Evolutionary conservation across 2,888 invertebrate species (phyloP).

Genomic region (Catotricha subobsoleta): DNA sequence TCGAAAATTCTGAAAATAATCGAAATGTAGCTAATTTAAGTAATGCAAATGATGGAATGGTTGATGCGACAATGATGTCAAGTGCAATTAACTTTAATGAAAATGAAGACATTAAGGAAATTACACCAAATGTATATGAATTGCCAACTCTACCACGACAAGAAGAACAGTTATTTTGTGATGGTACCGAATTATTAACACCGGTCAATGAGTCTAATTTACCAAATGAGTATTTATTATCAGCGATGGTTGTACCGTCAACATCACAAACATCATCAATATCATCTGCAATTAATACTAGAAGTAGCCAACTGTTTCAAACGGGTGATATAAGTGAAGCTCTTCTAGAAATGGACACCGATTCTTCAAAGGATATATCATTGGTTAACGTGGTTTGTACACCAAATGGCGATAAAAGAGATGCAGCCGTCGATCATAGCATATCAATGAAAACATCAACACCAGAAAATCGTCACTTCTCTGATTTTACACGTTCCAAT

Average conservation of each 20-base stretch:
- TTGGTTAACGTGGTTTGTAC: too few species aligned
- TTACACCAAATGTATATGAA: neutral
- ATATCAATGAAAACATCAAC: constrained; percentile 10
- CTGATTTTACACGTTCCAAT: constrained; percentile 9
- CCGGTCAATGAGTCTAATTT: constrained; percentile 14
- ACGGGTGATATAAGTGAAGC: neutral
- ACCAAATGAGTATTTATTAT: constrained; percentile 8
- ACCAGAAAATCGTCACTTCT: constrained; percentile 9
- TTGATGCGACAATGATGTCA: neutral
- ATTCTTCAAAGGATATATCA: neutral
- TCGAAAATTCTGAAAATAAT: constrained; percentile 12
- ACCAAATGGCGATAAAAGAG: too few species aligned
- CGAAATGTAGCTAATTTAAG: constrained; percentile 11
- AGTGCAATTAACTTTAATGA: neutral
- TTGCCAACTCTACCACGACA: neutral
- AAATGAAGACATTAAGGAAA: neutral
- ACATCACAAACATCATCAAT: neutral
- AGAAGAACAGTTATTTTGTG: too few species aligned
- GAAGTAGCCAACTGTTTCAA: neutral
- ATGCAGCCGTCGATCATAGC: neutral
- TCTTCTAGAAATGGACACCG: neutral
- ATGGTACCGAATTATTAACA: constrained; percentile 13
- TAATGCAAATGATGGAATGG: too few species aligned
- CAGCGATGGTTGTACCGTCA: constrained; percentile 3
- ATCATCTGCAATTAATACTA: neutral